Evolutionary conservation across 2,113 vertebrate genomes (phyloP), one percentile per base, ranked within the genome.

Genomic region (Psilopsiagon aurifrons): DNA sequence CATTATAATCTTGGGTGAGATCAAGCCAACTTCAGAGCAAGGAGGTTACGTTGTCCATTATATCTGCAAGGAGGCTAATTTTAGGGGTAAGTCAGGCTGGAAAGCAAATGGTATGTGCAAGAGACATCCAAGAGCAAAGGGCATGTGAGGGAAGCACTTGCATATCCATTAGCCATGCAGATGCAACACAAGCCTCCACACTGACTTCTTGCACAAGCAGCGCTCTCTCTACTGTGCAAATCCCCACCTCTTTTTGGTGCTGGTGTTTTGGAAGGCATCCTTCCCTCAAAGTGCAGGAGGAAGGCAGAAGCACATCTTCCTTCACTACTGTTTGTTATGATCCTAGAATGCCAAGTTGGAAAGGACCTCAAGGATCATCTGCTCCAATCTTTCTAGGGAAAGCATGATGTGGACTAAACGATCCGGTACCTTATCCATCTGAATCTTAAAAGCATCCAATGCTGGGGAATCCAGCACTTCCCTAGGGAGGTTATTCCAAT

Each of bases 101-200:
- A 68, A 95, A 82, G 62, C 55, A 87, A 80, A 76, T 2, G 9
- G 27, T 18, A 16, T 1, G 0, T 35, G 7, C 52, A 44, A 51
- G 69, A 73, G 33, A 59, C 22, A 24, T 59, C 33, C 57, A 59
- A 24, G 57, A 82, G 62, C 60, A 89, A 80, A 76, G 1, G 11
- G 24, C 17, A 13, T 1, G 0, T 31, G 7, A 73, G 44, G 41
- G 62, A 54, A 13, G 60, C 0, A 2, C 4, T 22, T 83, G 17
- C 6, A 10, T 57, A 28, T 63, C 28, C 2, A 1, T 17, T 20
- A 17, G 8, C 52, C 24, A 46, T 13, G 18, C 5, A 27, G 33
- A 2, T 60, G 17, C 52, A 16, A 4, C 16, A 7, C 12, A 25
- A 55, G 29, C 2, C 25, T 29, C 6, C 2, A 13, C 0, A 0